Conservation (phyloP, 2,797 vertebrate genomes). For the Anas georgica region DNA sequence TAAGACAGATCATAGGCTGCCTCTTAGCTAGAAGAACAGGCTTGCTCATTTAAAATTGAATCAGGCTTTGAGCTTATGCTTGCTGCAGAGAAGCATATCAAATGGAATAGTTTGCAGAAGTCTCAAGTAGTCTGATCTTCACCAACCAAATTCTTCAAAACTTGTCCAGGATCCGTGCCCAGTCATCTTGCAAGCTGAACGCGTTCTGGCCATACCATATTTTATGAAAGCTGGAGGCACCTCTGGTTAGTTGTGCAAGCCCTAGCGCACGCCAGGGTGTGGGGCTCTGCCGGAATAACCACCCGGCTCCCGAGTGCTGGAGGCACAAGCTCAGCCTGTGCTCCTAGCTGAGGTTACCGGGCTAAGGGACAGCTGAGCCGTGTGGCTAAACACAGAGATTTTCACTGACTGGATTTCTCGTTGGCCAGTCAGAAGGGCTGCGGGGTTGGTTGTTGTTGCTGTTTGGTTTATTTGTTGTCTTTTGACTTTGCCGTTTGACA, state of each 20-base stretch:
- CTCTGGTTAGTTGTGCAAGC: background rate
- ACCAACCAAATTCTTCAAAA: background rate
- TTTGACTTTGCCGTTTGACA: background rate
- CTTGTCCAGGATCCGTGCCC: background rate
- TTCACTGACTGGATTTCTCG: background rate
- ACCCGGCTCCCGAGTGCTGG: background rate
- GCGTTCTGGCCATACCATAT: fast-evolving
- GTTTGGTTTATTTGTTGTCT: background rate
- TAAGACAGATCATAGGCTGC: background rate
- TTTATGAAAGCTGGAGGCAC: background rate
- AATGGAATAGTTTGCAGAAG: background rate
- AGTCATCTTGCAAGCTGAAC: background rate
- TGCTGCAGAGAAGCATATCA: background rate
- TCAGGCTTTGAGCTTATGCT: background rate
- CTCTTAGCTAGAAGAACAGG: constrained; percentile 59
- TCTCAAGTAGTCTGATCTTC: background rate
- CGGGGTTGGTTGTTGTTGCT: background rate
- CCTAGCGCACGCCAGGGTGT: background rate
- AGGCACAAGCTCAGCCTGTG: background rate
- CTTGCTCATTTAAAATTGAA: constrained; percentile 53
- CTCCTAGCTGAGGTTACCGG: background rate
- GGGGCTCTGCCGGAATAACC: background rate
- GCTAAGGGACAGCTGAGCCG: background rate
- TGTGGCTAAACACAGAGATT: background rate
- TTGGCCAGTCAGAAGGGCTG: background rate